Evolutionary conservation across 53 echinoderm and acorn worm genomes (phyloP), one percentile per base, ranked within the genome.

Genomic region (Apostichopus leukothele): DNA sequence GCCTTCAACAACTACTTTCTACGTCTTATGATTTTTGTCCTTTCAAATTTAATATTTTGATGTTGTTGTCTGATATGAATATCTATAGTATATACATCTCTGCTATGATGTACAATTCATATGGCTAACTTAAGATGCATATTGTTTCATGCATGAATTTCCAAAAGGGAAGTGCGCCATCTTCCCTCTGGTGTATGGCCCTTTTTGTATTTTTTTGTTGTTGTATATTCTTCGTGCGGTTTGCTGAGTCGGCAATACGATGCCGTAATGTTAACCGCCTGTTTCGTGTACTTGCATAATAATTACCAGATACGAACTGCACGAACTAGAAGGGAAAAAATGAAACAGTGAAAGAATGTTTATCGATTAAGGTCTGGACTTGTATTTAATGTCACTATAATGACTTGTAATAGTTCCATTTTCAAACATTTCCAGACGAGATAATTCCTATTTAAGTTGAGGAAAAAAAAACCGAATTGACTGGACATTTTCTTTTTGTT

Each of bases 211-310:
- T n/a, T 71, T 71, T 21, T 71, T 19, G 6, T 71, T 16, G 13
- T 1, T n/a, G 18, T n/a, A 4, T 71, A n/a, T 19, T 19, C 18
- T 71, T 71, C 20, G 13, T 19, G 18, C 3, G 71, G 14, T 71
- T 19, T 71, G n/a, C 71, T 54, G 54, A 81, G 54, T 59, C 52
- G 59, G 81, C 55, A 81, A 81, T 81, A n/a, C 19, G 81, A 81
- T 81, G 81, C 81, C 21, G 81, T 25, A 81, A 81, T 81, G 55
- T 54, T 22, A 81, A 81, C 81, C 81, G 53, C 81, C 55, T 54
- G 81, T 54, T 81, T 53, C 81, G 81, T 81, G 81, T 59, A 21
- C 54, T 54, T 54, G 81, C 81, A 81, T 81, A 81, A 81, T 81
- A 20, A 54, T 54, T 81, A 54, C 81, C 5, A 71, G 71, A 71